Conservation (phyloP, 92 coral and sea anemone species). For the Plumapathes pennacea region DNA sequence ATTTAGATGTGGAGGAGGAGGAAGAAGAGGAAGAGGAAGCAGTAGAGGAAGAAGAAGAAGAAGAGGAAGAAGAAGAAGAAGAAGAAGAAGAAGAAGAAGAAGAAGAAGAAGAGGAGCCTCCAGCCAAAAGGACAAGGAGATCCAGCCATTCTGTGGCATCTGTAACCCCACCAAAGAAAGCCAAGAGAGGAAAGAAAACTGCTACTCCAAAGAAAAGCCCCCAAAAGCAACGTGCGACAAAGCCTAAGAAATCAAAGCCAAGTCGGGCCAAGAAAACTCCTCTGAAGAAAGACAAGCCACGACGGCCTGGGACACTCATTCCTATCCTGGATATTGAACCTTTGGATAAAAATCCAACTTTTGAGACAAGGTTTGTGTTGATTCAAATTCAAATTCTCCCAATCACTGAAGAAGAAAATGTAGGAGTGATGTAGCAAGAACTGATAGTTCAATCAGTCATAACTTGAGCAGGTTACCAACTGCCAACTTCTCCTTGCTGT, state of each 20-base stretch:
- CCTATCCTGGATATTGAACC: constrained; percentile 62
- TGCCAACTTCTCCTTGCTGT: too few species aligned
- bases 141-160: constrained; percentile 39
- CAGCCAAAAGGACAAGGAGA: constrained; percentile 79
- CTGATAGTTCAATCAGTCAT: too few species aligned
- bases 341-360: constrained; percentile 73
- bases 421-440: too few species aligned
- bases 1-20: too few species aligned
- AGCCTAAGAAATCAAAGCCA: constrained; percentile 47
- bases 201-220: constrained; percentile 48
- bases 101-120: constrained; percentile 69
- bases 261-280: constrained; percentile 33
- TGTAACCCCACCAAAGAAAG: constrained; percentile 50
- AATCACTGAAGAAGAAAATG: too few species aligned
- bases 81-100: constrained; percentile 60
- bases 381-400: too few species aligned
- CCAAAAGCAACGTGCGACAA: constrained; percentile 36
- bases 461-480: too few species aligned
- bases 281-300: constrained; percentile 49
- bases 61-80: constrained; percentile 14
- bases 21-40: too few species aligned
- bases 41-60: neutral
- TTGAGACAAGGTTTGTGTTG: constrained; percentile 78
- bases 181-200: constrained; percentile 35
- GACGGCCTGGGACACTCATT: constrained; percentile 73